Evolutionary conservation across 2,113 vertebrate genomes (phyloP), one percentile per base, ranked within the genome.

Genomic region (Sphaerodactylus townsendi): DNA sequence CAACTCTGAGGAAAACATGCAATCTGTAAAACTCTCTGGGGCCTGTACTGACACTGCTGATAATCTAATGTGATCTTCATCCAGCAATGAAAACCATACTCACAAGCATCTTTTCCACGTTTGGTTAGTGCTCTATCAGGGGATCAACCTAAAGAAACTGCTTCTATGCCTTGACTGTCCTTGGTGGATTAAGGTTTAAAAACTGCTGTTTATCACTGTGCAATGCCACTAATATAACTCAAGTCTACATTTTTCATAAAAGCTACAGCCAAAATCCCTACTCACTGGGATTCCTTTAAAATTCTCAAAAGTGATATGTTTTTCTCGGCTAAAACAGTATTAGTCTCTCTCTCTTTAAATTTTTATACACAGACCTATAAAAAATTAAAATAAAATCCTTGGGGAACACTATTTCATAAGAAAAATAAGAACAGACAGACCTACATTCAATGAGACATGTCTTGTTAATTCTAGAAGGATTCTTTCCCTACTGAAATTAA

Each of bases 291-390:
- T 77, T 89, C 77, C 62, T 87, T 91, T 87, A 81, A 87, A 83
- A 89, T 86, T 77, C 23, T 56, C 28, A 79, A 71, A 1, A 1
- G 2, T 86, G 92, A 94, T 93, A 91, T 88, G 81, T 87, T 93
- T 92, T 85, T 89, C 90, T 90, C n/a, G 74, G 82, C 80, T 85
- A 84, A n/a, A 77, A 62, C 35, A 89, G 85, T 2, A 8, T 90
- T 88, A n/a, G n/a, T n/a, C 71, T 39, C 21, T 3, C 1, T 85
- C 37, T 77, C 70, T 87, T 91, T 87, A 77, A 84, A 92, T 88
- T 94, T 93, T 92, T 91, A 94, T 92, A 80, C 48, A 82, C 68
- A 91, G 2, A 85, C 74, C 84, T 90, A 92, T 91, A 92, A 92
- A 94, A 93, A 86, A 87, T 77, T 79, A 87, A 85, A 84, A 25